phyloP scores from a whole-genome alignment of 2,113 vertebrate species.

The Dunckerocampus dactyliophorus region DNA sequence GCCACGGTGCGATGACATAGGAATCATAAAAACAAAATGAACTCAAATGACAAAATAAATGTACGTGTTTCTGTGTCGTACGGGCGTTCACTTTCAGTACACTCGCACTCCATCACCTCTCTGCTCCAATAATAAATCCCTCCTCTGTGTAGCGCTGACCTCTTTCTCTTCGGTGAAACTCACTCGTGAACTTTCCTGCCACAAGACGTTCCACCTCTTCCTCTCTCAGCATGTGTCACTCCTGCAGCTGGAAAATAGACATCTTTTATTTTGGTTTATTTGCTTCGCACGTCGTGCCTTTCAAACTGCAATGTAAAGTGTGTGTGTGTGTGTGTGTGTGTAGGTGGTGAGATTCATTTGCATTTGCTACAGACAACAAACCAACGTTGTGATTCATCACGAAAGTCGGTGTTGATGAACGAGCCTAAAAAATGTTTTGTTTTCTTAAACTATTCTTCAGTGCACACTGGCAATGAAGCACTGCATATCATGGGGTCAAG shows the following conservation, averaged over 20 bases:
- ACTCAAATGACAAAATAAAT: neutral
- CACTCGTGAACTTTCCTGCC: slow-evolving; percentile 21
- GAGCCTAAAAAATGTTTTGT: neutral
- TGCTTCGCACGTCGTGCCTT: neutral
- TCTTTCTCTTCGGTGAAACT: slow-evolving; percentile 33
- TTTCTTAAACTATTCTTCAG: neutral
- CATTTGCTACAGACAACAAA: slow-evolving; percentile 1
- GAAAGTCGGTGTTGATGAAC: neutral
- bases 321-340: neutral
- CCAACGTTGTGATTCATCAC: neutral
- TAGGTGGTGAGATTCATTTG: slow-evolving; percentile 1
- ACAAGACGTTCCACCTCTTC: slow-evolving; percentile 5
- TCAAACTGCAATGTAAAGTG: neutral
- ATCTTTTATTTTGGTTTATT: neutral
- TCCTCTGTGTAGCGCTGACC: slow-evolving; percentile 40
- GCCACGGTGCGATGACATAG: too few relatives aligned
- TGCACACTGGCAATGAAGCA: neutral
- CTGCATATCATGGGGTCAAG: neutral
- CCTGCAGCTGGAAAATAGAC: too few relatives aligned
- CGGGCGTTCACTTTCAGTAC: neutral
- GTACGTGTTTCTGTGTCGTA: neutral
- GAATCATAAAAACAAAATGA: neutral
- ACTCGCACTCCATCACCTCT: slow-evolving; percentile 11
- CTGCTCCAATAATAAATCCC: neutral
- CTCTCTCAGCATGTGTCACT: neutral